Conservation (phyloP, 2,888 invertebrate genomes). For the Autographa pulchrina region DNA sequence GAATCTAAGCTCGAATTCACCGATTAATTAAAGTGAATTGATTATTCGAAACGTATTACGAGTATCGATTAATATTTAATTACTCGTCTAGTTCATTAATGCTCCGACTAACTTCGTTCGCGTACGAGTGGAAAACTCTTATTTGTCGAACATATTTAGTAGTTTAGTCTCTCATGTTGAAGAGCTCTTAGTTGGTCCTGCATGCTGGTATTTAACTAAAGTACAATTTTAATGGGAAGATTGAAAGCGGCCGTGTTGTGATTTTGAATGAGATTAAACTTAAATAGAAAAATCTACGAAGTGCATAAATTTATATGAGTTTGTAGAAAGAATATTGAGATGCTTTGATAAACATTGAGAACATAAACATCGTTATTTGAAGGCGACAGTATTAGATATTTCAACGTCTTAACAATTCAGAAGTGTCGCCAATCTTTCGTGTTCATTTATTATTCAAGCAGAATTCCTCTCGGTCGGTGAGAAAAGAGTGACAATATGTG, state of each 20-base stretch:
- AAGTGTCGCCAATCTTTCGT: slow-evolving; percentile 33
- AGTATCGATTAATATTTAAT: slow-evolving; percentile 61
- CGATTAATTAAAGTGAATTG: slow-evolving; percentile 43
- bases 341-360: slow-evolving; percentile 8
- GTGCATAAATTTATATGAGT: slow-evolving; percentile 1
- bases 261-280: slow-evolving; percentile 38
- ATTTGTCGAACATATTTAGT: slow-evolving; percentile 45
- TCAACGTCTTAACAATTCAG: slow-evolving; percentile 26
- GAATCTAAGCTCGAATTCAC: slow-evolving; percentile 27
- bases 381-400: slow-evolving; percentile 13
- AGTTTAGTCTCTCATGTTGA: slow-evolving; percentile 34
- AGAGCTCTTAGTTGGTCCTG: slow-evolving; percentile 19
- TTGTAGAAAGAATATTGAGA: background rate
- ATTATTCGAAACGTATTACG: slow-evolving; percentile 39
- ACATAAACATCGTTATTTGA: slow-evolving; percentile 20
- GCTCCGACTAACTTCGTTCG: slow-evolving; percentile 37
- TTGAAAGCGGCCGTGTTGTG: slow-evolving; percentile 21
- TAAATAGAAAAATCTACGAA: slow-evolving; percentile 12
- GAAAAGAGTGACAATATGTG: slow-evolving; percentile 31
- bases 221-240: slow-evolving; percentile 16
- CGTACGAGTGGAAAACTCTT: slow-evolving; percentile 43
- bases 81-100: slow-evolving; percentile 54
- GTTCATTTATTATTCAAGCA: slow-evolving; percentile 39
- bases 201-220: slow-evolving; percentile 32
- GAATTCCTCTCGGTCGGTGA: slow-evolving; percentile 15